Evolutionary conservation across 1,140 invertebrate species (phyloP).

Genomic region (Tachypleus tridentatus): DNA sequence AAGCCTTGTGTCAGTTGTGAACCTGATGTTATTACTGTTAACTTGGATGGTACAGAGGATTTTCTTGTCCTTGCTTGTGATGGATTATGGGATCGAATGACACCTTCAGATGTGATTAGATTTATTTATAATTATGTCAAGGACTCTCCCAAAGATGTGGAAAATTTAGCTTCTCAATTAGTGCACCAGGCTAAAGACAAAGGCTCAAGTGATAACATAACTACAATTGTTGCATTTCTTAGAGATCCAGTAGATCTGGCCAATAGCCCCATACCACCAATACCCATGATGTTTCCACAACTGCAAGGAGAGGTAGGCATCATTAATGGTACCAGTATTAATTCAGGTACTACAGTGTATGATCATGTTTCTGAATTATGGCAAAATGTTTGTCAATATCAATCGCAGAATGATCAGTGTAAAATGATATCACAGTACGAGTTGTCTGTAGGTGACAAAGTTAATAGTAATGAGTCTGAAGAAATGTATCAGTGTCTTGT

Average conservation of each 20-base stretch:
- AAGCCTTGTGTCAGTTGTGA: constrained; percentile 73
- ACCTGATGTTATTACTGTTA: constrained; percentile 62
- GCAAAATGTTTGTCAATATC: not conserved
- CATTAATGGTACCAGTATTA: too few species aligned
- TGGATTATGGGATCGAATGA: constrained; percentile 79
- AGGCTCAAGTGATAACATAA: constrained; percentile 74
- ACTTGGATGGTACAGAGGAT: constrained; percentile 70
- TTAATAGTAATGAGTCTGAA: not conserved
- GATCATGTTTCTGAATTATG: not conserved
- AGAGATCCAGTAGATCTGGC: constrained; percentile 37
- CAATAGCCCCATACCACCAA: not conserved
- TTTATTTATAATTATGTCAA: constrained; percentile 30
- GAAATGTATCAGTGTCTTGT: not conserved
- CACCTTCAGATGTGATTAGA: constrained; percentile 47
- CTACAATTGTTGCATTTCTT: constrained; percentile 73
- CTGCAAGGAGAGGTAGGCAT: not conserved
- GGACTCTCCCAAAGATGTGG: constrained; percentile 16
- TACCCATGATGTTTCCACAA: not conserved
- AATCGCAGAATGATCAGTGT: not conserved
- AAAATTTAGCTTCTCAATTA: constrained; percentile 45
- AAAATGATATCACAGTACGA: not conserved
- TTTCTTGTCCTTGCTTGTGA: constrained; percentile 85
- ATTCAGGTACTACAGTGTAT: too few species aligned
- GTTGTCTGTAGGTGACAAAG: not conserved
- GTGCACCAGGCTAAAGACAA: constrained; percentile 56